phyloP scores from a whole-genome alignment of 1,140 invertebrate genomes.

The Orius insidiosus region DNA sequence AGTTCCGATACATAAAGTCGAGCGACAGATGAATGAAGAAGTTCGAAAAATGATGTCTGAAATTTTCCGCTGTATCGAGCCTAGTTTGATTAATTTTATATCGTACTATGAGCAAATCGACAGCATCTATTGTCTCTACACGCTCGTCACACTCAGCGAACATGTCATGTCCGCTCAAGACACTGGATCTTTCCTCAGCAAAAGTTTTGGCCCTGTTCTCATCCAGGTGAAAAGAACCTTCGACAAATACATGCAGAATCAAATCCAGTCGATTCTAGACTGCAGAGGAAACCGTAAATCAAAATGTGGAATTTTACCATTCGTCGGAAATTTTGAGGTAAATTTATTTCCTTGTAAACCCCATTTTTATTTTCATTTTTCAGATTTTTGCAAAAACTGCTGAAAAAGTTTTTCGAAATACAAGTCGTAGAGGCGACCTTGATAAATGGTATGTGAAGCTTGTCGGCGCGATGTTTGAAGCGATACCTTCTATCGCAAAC shows the following conservation, averaged over 20 bases:
- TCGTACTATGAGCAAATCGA: constrained; percentile 71
- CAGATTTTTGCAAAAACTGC: constrained; percentile 72
- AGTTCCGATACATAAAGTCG: constrained; percentile 38
- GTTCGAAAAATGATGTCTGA: constrained; percentile 69
- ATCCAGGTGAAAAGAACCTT: constrained; percentile 92
- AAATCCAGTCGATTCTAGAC: constrained; percentile 68
- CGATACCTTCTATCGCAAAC: constrained; percentile 56
- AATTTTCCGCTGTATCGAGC: constrained; percentile 71
- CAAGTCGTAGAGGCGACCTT: constrained; percentile 79
- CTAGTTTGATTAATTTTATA: constrained; percentile 70
- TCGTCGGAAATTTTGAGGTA: constrained; percentile 76
- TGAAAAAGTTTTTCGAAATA: constrained; percentile 75
- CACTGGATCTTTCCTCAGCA: constrained; percentile 77
- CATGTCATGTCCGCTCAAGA: constrained; percentile 83
- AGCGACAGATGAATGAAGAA: constrained; percentile 57
- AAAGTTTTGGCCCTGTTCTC: constrained; percentile 71
- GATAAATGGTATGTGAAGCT: constrained; percentile 89
- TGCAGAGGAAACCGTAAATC: constrained; percentile 48
- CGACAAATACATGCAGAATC: constrained; percentile 79
- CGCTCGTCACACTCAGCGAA: constrained; percentile 70
- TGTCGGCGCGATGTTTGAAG: constrained; percentile 70
- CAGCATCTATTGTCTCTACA: constrained; percentile 84
- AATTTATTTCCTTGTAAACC: too few species aligned
- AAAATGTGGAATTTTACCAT: constrained; percentile 83
- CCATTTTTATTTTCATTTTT: too few species aligned